Evolutionary conservation across 2,888 invertebrate species (phyloP).

Genomic region (Pachymerium ferrugineum): DNA sequence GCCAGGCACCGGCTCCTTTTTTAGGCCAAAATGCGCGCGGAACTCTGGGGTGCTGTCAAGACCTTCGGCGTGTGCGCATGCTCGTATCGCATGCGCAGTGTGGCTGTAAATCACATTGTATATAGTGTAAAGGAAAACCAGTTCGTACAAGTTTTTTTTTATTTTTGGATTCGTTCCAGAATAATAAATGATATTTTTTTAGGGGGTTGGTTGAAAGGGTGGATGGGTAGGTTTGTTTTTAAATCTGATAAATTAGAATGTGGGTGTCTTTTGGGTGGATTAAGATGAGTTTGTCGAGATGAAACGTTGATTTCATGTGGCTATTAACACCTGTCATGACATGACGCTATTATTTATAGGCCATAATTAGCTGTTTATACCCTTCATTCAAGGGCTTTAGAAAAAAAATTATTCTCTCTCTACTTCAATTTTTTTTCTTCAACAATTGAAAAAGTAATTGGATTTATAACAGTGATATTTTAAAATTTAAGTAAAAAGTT

Average conservation of each 20-base stretch:
- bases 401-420: no score
- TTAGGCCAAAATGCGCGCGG: not conserved
- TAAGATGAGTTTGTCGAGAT: no score
- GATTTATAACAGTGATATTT: no score
- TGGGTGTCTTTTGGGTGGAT: not conserved
- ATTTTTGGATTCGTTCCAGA: no score
- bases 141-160: no score
- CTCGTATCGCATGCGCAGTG: conserved; percentile 14
- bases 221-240: no score
- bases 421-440: not conserved
- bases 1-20: not conserved
- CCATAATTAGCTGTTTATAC: not conserved
- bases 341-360: not conserved
- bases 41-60: conserved; percentile 18
- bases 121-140: conserved; percentile 12
- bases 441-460: not conserved
- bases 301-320: not conserved
- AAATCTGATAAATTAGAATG: no score
- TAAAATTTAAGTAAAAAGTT: no score
- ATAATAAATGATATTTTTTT: no score
- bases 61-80: not conserved
- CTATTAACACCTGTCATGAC: conserved; percentile 9
- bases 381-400: not conserved
- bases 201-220: no score
- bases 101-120: conserved; percentile 12